Evolutionary conservation across 2,113 vertebrate species (phyloP), one percentile per base, ranked within the genome.

Genomic region (Apodemus sylvaticus): DNA sequence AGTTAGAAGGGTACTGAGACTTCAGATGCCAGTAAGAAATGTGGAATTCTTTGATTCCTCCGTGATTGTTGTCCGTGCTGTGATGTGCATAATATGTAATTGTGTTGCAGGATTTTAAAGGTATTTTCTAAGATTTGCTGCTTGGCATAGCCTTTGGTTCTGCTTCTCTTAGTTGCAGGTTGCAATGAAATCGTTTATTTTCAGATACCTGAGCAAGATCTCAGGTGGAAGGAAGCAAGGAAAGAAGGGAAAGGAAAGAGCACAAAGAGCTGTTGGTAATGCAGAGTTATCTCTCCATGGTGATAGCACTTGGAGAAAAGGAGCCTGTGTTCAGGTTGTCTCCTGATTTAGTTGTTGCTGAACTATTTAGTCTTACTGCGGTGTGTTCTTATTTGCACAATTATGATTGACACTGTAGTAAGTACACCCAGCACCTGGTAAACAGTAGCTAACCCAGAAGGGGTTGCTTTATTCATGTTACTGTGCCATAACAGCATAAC

Each of bases 121-220:
- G 16, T 12, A 92, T 92, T 66, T 86, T 89, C 58, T 70, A 86
- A 83, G 42, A 74, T 83, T 93, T 88, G 10, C 86, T 95, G 31
- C 83, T 93, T 87, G 83, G 19, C 73, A 29, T 89, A 62, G 26
- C 71, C 3, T 91, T 87, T 34, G 70, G 51, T 34, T 71, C 14
- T 96, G 42, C 89, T 85, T 36, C 77, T 94, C 39, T 94, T 89
- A 53, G 48, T 91, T 79, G 62, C 85, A 94, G 55, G 48, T 95
- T 73, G 48, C 82, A 91, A 24, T 90, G 62, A 94, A 88, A 66
- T 94, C 1, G 62, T 89, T 96, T 95, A 83, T 83, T 96, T 97
- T 79, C 89, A 55, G 73, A 89, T 87, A 90, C 22, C 73, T 94
- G 68, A 95, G 39, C 81, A 79, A 71, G 60, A 87, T 86, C 34